Conservation (phyloP, 2,888 invertebrate species). For the Pristionchus japonicus region DNA sequence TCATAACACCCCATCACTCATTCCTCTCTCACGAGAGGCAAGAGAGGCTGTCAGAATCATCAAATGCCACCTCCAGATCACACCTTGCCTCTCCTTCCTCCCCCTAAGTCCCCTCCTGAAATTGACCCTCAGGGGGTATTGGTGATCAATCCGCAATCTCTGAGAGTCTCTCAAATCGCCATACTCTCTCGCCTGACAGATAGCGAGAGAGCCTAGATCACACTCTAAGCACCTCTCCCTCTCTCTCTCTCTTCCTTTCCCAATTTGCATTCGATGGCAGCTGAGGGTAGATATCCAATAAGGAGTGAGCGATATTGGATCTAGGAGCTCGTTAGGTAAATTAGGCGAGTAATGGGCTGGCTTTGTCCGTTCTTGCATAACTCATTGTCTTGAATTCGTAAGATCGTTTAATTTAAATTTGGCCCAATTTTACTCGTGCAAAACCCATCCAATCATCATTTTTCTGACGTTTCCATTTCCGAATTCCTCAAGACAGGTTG, state of each 20-base stretch:
- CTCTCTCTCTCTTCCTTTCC: neutral
- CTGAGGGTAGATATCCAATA: neutral
- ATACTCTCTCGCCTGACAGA: neutral
- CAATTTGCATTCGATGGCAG: conserved; percentile 17
- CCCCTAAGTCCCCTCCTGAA: neutral
- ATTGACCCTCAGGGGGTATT: neutral
- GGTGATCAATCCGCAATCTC: conserved; percentile 22
- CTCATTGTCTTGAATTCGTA: too few relatives aligned
- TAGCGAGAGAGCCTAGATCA: neutral
- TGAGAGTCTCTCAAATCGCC: neutral
- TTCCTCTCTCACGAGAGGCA: neutral
- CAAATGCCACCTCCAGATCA: neutral
- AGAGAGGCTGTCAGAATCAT: neutral
- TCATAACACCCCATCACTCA: conserved; percentile 35
- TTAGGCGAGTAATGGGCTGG: neutral
- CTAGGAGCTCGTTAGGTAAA: neutral
- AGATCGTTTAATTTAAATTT: too few relatives aligned
- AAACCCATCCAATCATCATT: too few relatives aligned
- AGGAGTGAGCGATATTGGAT: conserved; percentile 14
- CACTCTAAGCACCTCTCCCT: neutral
- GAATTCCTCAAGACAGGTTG: neutral
- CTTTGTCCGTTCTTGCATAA: too few relatives aligned
- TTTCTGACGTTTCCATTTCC: neutral
- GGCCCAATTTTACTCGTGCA: too few relatives aligned
- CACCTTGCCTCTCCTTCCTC: neutral